These are phyloP conservation scores for Cephus nigrinus DNA, from an alignment of 2,888 invertebrate species.

Conservation along the genomic window DNA sequence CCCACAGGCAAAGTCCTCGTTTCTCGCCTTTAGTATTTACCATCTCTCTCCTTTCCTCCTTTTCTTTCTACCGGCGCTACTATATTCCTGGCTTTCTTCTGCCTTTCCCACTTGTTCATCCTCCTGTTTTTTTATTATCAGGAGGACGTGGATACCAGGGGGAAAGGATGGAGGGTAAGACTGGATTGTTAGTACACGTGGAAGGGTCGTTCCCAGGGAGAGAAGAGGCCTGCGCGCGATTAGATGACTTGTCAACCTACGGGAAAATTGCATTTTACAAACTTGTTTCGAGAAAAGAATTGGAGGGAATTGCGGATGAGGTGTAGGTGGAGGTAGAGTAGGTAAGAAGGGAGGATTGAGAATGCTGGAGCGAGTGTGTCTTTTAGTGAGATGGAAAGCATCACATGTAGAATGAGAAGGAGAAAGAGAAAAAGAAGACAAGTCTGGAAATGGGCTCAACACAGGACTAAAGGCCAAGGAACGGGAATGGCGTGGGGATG, in stretches of 20 bases:
- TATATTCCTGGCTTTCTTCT: neutral
- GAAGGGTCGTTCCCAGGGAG: constrained; percentile 4
- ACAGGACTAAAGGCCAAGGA: neutral
- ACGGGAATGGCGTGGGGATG: neutral
- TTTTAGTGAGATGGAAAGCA: constrained; percentile 4
- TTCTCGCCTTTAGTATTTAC: neutral
- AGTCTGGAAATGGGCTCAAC: neutral
- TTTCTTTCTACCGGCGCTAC: neutral
- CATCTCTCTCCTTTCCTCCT: neutral
- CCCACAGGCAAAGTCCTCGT: neutral
- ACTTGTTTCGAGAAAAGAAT: constrained; percentile 71
- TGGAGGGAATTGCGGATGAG: constrained; percentile 68
- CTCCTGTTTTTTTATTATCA: neutral
- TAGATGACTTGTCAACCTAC: constrained; percentile 72
- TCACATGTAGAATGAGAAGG: neutral
- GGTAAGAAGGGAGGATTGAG: constrained; percentile 15
- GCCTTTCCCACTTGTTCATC: neutral
- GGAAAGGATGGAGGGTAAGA: constrained; percentile 15
- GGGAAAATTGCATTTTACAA: constrained; percentile 72
- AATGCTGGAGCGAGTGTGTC: constrained; percentile 19
- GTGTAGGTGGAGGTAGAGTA: constrained; percentile 14
- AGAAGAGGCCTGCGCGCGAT: constrained; percentile 61
- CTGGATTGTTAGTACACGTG: constrained; percentile 9
- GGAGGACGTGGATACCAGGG: constrained; percentile 17
- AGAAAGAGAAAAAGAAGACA: constrained; percentile 22